Evolutionary conservation across 2,888 invertebrate genomes (phyloP).

Genomic region (Tetragnatha montana): DNA sequence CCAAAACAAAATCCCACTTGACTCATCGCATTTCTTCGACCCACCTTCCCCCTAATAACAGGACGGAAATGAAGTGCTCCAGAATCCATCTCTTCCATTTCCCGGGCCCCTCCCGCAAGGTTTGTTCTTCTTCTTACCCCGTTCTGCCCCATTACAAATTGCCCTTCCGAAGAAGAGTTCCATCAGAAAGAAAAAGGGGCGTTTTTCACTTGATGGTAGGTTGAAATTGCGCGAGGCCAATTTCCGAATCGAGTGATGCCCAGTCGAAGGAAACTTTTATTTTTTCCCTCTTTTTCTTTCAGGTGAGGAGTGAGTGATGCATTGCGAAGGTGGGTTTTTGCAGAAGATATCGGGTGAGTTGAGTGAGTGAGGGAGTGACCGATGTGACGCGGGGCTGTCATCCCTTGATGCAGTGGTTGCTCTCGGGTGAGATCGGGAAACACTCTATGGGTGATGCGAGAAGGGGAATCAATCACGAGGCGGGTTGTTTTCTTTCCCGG

Average conservation of each 20-base stretch:
- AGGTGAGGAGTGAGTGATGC: background rate
- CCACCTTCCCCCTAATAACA: background rate
- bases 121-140: constrained; percentile 8
- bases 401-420: background rate
- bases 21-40: background rate
- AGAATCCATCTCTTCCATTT: constrained; percentile 50
- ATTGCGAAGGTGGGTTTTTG: background rate
- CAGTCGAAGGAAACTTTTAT: too few species aligned
- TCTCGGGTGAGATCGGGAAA: background rate
- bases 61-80: constrained; percentile 40
- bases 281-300: background rate
- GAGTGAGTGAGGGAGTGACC: background rate
- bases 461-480: too few species aligned
- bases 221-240: background rate
- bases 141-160: constrained; percentile 22
- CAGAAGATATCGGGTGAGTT: background rate
- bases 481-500: too few species aligned
- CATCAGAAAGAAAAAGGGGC: background rate
- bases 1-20: background rate
- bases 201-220: constrained; percentile 5
- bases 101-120: constrained; percentile 11
- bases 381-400: background rate
- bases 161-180: background rate
- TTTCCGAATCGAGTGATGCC: constrained; percentile 8
- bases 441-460: too few species aligned